A percentile compares a stretch with the other conserved stretches of the same genome.
Evolutionary conservation across 2,113 vertebrate species (phyloP).

Genomic region (Prietella phreatophila): DNA sequence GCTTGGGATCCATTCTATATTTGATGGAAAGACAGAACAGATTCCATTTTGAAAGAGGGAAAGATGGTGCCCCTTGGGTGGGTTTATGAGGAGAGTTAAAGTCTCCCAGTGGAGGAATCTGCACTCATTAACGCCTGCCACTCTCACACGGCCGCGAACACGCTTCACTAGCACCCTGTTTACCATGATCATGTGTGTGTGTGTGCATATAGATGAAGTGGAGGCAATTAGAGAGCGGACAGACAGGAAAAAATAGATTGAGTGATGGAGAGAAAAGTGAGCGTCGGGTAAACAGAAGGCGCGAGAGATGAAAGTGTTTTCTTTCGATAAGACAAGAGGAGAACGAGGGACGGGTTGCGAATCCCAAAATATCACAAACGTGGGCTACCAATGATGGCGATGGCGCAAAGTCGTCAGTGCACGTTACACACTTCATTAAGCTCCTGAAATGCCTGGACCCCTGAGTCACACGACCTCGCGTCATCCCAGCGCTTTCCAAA

Average conservation of each 20-base stretch:
- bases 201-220: conserved; percentile 7
- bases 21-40: not conserved
- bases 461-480: conserved; percentile 1
- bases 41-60: not conserved
- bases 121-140: conserved; percentile 35
- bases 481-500: not conserved
- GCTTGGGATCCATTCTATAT: not conserved
- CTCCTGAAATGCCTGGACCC: conserved; percentile 26
- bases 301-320: not conserved
- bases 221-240: conserved; percentile 7
- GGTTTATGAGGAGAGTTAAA: conserved; percentile 32
- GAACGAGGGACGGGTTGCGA: not conserved
- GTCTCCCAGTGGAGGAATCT: conserved; percentile 35
- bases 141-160: conserved; percentile 20
- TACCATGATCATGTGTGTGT: conserved; percentile 34
- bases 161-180: not conserved
- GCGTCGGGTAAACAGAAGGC: not conserved
- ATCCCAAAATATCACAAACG: conserved; percentile 12
- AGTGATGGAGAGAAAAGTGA: conserved; percentile 22
- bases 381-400: not conserved
- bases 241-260: not conserved
- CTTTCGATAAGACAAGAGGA: not conserved
- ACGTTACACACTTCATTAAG: conserved; percentile 38
- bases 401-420: not conserved
- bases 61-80: conserved; percentile 25